Base-by-base conservation (phyloP, 2,888 invertebrate genomes). In the Drosophila meridiana region DNA sequence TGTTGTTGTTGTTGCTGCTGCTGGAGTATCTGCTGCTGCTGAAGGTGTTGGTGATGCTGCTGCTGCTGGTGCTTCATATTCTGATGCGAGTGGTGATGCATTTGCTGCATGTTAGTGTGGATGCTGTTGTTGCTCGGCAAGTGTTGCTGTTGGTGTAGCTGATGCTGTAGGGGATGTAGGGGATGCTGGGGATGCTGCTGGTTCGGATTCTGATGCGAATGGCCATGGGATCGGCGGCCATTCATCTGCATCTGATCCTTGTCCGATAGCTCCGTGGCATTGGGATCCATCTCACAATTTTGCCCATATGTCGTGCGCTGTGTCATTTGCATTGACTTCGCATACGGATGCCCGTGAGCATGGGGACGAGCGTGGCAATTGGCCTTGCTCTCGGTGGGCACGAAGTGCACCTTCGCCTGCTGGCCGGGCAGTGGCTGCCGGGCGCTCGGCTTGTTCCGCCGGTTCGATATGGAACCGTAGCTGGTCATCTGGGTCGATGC, bases 71-170 rank as follows among this genome's bases (percentile, higher is more conserved):
- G 73, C 28, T 50, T 60, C n/a, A 58, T 60, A 9, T 61, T 52
- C 2, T 32, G 43, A 53, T 67, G 69, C 4, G 62, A 48, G 7
- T 36, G 34, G 0, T 67, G 60, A 0, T 67, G 59, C 38, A 48
- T 38, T 20, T 59, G 70, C 7, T 80, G 70, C n/a, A 53, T 52
- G 13, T 65, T 72, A 0, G 52, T 71, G 26, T 60, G 71, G 8
- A 32, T 47, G 7, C 26, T 43, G 8, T 30, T 43, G 28, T 30
- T 43, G 34, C 38, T 55, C 7, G 58, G 56, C 40, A 68, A 63
- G 43, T 73, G 76, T 56, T 86, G 83, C 40, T 88, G 78, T 50
- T 88, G 90, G 30, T 86, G 90, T n/a, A 74, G 26, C 65, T 87
- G 85, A 56, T 89, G 85, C 59, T 87, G 87, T 20, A 60, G 52